Evolutionary conservation across 2,113 vertebrate genomes (phyloP), one percentile per base, ranked within the genome.

Genomic region (Probosciger aterrimus): DNA sequence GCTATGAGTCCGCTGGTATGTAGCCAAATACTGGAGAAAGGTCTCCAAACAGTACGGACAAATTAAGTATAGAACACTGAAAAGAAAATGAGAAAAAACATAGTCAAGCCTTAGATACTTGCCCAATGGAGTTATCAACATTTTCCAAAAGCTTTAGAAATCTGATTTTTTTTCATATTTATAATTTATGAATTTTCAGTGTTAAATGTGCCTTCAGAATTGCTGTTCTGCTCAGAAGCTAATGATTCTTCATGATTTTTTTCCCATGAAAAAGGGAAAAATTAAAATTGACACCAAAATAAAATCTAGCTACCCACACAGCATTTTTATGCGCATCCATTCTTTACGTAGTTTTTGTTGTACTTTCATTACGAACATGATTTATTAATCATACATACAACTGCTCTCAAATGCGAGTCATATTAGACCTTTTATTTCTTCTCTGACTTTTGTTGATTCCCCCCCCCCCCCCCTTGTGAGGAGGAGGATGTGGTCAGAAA

Each of bases 61-160:
- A 91, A 57, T 18, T 68, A 93, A 86, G 88, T 89, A 77, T 4
- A 87, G 46, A 91, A 88, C 4, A 39, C 97, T 98, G 86, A 57
- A 95, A 92, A 69, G 75, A 4, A 84, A 90, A 71, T 2, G 3
- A 84, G 16, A 68, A 70, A 80, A 76, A 18, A 2, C 18, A 39
- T 2, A 10, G 30, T 84, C 85, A 90, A 90, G 80, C 35, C 41
- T 80, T 37, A 89, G 28, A 76, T 28, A 63, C 9, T 74, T 78
- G 68, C 14, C 79, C 17, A 55, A 11, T 20, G 23, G 39, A 68
- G 23, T 50, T 33, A 4, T 7, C 47, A 75, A 52, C 25, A 46
- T 71, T 65, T 92, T 28, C 25, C 37, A 80, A 57, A 77, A 50
- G 44, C 39, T 80, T 77, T 43, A 46, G 6, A 73, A 84, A 41